These are phyloP conservation scores for Poeciliopsis paucimaculata DNA, from an alignment of 2,797 vertebrate species.

Conservation along the genomic window DNA sequence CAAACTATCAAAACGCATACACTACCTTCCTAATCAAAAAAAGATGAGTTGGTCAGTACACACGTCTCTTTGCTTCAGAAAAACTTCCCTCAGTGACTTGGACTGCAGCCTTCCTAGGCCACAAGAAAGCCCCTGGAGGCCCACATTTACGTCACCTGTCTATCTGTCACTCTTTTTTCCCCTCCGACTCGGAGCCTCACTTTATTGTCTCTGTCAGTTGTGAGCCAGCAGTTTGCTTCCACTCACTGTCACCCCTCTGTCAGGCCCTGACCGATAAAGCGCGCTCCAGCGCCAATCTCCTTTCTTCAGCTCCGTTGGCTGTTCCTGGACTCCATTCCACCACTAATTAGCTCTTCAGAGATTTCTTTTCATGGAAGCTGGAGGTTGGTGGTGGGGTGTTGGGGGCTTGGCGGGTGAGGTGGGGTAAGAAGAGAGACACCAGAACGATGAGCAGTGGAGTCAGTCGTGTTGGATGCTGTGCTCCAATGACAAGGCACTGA, in stretches of 20 bases:
- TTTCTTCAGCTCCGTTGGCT: conserved; percentile 91
- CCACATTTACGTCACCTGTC: conserved; percentile 32
- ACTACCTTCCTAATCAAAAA: neutral
- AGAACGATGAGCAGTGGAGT: conserved; percentile 42
- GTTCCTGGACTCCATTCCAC: conserved; percentile 93
- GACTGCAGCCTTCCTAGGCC: conserved; percentile 35
- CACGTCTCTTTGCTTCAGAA: conserved; percentile 7
- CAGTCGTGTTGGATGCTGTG: conserved; percentile 56
- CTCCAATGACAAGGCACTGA: conserved; percentile 42
- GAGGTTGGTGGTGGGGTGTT: conserved; percentile 57
- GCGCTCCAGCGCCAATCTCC: conserved; percentile 78
- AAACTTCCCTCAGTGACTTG: conserved; percentile 21
- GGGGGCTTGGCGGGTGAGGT: conserved; percentile 81
- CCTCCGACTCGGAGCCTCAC: conserved; percentile 80
- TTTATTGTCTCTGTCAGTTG: conserved; percentile 95
- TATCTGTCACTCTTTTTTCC: conserved; percentile 64
- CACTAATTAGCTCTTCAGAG: conserved; percentile 99
- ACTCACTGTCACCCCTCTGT: conserved; percentile 91
- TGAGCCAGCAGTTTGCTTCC: conserved; percentile 89
- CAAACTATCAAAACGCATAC: neutral
- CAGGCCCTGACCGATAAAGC: conserved; percentile 91
- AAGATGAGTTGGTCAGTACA: conserved; percentile 24
- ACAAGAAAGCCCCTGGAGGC: conserved; percentile 48
- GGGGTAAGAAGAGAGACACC: conserved; percentile 52
- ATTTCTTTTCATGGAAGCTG: conserved; percentile 92